Evolutionary conservation across 2,113 vertebrate genomes (phyloP), one percentile per base, ranked within the genome.

Genomic region (Ifrita kowaldi): DNA sequence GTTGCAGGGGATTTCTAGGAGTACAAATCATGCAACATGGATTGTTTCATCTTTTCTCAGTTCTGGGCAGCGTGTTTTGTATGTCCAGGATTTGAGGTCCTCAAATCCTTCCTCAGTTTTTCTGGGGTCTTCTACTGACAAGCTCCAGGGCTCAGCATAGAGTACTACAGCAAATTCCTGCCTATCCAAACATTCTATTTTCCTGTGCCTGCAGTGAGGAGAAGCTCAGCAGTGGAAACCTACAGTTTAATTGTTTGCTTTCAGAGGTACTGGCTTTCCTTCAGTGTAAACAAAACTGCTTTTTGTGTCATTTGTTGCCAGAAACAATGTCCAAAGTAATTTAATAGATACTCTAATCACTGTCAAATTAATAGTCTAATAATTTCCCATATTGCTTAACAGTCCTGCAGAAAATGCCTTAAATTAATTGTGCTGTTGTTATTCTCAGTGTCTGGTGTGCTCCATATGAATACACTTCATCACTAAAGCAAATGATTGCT

Each of bases 191-290:
- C 63, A 86, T 88, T 90, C 69, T 76, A 77, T 85, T 91, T 75
- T 70, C 32, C 57, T 90, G 37, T 85, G 88, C 59, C 75, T 95
- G 75, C 59, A 90, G 62, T 49, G 67, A 87, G 14, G 13, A 93
- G 62, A 80, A 85, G 57, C 28, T 57, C 76, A 85, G 57, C 59
- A 62, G 42, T 80, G 55, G 85, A 82, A 96, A 94, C 67, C 59
- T 86, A 52, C n/a, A 83, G 50, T 90, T 97, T 84, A 81, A 84
- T 84, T 90, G 79, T 90, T 94, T 97, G 76, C 13, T 73, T 88
- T 57, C 79, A 84, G 75, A 83, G 85, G 37, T 88, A 89, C 37
- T 69, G 55, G 75, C 41, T 92, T 96, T 85, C 28, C 46, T 88
- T 96, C 75, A 88, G 37, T 35, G 76, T 90, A 93, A 95, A 93